These are phyloP conservation scores for Chironomus tepperi DNA, from an alignment of 1,140 invertebrate species.

Conservation along the genomic window DNA sequence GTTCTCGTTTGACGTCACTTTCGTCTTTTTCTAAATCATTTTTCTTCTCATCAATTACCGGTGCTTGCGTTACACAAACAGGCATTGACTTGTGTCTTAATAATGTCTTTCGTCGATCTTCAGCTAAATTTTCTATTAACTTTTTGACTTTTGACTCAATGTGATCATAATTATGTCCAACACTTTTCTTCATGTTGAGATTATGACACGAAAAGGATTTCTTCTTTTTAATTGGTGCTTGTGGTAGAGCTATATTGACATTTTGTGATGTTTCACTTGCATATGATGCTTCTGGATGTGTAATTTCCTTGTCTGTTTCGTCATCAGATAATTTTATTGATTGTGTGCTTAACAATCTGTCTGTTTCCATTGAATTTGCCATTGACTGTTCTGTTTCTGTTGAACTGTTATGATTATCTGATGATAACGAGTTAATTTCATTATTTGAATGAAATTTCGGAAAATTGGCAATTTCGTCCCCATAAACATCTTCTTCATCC, in stretches of 20 bases:
- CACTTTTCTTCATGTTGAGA: neutral
- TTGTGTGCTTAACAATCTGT: neutral
- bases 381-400: neutral
- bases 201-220: neutral
- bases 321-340: neutral
- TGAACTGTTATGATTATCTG: neutral
- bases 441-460: neutral
- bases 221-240: slow-evolving; percentile 15
- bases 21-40: neutral
- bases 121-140: neutral
- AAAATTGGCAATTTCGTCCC: neutral
- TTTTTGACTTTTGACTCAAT: slow-evolving; percentile 1
- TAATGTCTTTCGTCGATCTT: neutral
- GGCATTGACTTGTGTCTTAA: neutral
- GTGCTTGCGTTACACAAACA: slow-evolving; percentile 9
- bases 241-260: neutral
- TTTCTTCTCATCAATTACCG: neutral
- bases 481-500: neutral
- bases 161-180: neutral
- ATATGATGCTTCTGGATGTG: neutral
- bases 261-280: neutral
- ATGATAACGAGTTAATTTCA: neutral
- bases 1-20: neutral
- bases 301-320: neutral
- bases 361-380: neutral